A percentile compares a stretch with the other conserved stretches of the same genome.
Evolutionary conservation across 2,888 invertebrate species (phyloP).

Genomic region (Heterodera filipjevi): DNA sequence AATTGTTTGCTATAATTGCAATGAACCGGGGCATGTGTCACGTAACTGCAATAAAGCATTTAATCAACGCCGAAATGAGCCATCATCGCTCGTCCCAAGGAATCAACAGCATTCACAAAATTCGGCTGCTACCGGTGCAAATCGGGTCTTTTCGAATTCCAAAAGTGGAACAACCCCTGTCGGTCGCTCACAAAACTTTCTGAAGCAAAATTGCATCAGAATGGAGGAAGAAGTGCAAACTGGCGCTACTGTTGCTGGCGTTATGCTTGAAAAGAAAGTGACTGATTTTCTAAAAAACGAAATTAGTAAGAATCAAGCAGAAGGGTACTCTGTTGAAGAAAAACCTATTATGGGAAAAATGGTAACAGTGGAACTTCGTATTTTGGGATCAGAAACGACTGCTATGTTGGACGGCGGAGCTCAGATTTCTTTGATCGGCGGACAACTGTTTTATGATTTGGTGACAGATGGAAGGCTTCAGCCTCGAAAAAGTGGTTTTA

Average conservation of each 20-base stretch:
- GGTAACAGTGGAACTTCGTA: neutral
- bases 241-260: neutral
- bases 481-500: neutral
- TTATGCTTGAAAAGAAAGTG: neutral
- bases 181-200: neutral
- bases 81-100: neutral
- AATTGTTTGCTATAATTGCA: neutral
- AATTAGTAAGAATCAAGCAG: neutral
- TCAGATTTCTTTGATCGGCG: neutral
- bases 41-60: neutral
- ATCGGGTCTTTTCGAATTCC: neutral
- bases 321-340: neutral
- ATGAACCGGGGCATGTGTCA: neutral
- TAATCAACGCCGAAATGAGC: neutral
- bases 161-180: neutral
- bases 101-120: neutral
- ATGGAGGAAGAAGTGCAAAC: neutral
- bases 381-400: neutral
- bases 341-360: neutral
- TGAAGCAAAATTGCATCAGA: neutral
- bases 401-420: conserved; percentile 16
- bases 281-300: neutral
- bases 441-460: neutral
- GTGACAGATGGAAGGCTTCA: neutral
- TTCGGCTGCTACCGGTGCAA: neutral